Base-by-base conservation (phyloP, 2,888 invertebrate species). In the Drosophila quinaria region DNA sequence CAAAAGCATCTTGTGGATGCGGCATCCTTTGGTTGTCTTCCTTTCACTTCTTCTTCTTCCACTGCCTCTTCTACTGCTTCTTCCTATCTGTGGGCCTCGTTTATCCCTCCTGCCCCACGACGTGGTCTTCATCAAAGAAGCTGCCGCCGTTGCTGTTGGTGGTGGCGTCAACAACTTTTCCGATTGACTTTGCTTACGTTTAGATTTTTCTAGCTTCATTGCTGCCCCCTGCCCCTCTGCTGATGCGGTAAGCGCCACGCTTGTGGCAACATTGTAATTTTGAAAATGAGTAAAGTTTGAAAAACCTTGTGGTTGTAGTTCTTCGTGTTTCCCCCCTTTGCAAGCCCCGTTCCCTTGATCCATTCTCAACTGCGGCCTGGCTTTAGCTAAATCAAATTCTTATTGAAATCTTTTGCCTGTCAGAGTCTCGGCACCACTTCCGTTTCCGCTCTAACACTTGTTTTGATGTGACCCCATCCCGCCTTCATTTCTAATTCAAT, bases 211-310 rank as follows among this genome's bases (percentile, higher is more conserved):
- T 74, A 87, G 78, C 83, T 64, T 54, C 64, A 60, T 46, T 68
- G 58, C 60, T 52, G 39, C 58, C 63, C 56, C 44, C 13, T 25
- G 25, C 11, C n/a, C 42, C 46, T 15, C 67, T 54, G 22, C 13
- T 74, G 70, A 61, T 81, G 80, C 65, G 79, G 85, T 87, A 68
- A 76, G 69, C 68, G 77, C 70, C 84, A 74, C 80, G 82, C 86
- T 89, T 84, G 81, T 74, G 89, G 90, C 80, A 87, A 90, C 89
- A 90, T 89, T 90, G 91, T 90, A 90, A 91, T 90, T 90, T 89
- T 90, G 91, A 91, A 90, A 90, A 91, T 90, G 90, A 90, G 90
- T 88, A 90, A 90, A 90, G 90, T 90, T 90, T 90, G 83, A 88
- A 90, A 86, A 86, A 82, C 83, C 90, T 81, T 85, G 86, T 85